Evolutionary conservation across 2,888 invertebrate genomes (phyloP), one percentile per base, ranked within the genome.

Genomic region (Diarsia dahlii): DNA sequence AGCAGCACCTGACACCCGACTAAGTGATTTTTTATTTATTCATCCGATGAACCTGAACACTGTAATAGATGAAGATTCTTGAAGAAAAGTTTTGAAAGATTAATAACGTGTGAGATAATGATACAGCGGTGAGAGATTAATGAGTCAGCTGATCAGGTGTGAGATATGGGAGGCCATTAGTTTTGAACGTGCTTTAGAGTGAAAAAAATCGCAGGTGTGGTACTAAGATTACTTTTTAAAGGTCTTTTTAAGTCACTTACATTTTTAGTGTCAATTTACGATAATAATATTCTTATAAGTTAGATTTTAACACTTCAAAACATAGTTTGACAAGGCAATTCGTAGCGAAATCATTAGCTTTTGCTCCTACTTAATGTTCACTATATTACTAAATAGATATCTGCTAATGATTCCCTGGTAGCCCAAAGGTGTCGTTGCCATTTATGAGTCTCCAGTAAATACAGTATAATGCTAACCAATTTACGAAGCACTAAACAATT

Each of bases 11-110:
- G 90, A 86, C 84, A 80, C 83, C 76, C 71, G 56, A 66, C 86
- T 89, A 90, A 90, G 88, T 88, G 89, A 86, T 86, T 85, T 85
- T 85, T 88, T 86, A 90, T 87, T 88, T 84, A 89, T 89, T 87
- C 87, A 88, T 82, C 66, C 39, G 50, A 64, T 81, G 70, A 83
- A 81, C 82, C 82, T 71, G 77, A 68, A 72, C 54, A 76, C 78
- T 77, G 23, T 84, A 78, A 86, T 78, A 77, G 69, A 81, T 84
- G 80, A 81, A 80, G 67, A 63, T 58, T 77, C 76, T 84, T 71
- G 46, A 54, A 79, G 80, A 76, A 80, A 82, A 80, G 78, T 73
- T 69, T 69, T 70, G 72, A 81, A 67, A 82, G 84, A 87, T 87
- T 87, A 74, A 88, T 87, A 80, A 81, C 65, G 80, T 82, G 67